phyloP scores from a whole-genome alignment of 2,113 vertebrate genomes.

The Heteronetta atricapilla region DNA sequence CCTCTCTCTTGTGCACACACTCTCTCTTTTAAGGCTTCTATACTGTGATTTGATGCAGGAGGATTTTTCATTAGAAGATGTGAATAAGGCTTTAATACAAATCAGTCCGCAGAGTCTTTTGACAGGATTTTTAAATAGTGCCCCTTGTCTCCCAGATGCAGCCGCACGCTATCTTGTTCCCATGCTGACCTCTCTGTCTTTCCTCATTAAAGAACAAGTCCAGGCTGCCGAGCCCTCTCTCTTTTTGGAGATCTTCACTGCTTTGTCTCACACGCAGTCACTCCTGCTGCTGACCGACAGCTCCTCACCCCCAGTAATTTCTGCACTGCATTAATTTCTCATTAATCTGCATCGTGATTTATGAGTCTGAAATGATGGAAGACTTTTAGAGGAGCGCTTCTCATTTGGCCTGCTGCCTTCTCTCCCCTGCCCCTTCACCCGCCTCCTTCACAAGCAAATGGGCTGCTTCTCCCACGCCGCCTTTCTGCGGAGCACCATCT shows the following conservation, averaged over 20 bases:
- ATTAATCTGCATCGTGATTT: constrained; percentile 63
- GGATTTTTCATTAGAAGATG: constrained; percentile 48
- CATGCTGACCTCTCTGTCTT: constrained; percentile 28
- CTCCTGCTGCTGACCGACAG: constrained; percentile 49
- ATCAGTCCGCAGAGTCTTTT: constrained; percentile 15
- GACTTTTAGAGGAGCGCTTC: constrained; percentile 9
- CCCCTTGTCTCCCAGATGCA: constrained; percentile 30
- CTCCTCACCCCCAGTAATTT: constrained; percentile 56
- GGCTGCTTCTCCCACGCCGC: neutral
- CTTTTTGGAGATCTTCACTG: neutral
- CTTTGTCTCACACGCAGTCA: constrained; percentile 22
- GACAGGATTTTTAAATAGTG: constrained; percentile 50
- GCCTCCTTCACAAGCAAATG: neutral
- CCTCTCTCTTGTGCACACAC: neutral
- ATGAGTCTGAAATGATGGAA: constrained; percentile 57
- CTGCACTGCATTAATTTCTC: constrained; percentile 65
- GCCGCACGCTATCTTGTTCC: constrained; percentile 11
- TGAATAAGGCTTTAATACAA: constrained; percentile 42
- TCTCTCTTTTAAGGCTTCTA: constrained; percentile 23
- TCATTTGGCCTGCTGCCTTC: constrained; percentile 26
- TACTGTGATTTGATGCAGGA: constrained; percentile 36
- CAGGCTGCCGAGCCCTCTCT: constrained; percentile 8
- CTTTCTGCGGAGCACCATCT: neutral
- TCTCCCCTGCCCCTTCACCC: neutral
- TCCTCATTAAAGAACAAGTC: constrained; percentile 40